Conservation (phyloP, 2,113 vertebrate genomes). For the Fulica atra region DNA sequence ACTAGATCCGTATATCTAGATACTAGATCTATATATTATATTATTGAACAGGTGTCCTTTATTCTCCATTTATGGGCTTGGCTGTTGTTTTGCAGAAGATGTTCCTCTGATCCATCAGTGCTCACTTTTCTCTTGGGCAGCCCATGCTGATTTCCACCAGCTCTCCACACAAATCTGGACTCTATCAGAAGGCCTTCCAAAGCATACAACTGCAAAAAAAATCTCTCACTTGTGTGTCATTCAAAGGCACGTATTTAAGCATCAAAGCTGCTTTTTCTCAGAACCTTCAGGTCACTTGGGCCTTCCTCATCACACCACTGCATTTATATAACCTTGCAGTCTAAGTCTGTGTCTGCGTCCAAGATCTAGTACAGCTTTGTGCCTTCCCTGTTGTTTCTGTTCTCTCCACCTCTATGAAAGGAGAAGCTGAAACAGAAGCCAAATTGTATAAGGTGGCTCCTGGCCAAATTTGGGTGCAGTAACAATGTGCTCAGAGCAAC, state of each 20-base stretch:
- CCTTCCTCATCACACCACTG: not conserved
- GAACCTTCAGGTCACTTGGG: not conserved
- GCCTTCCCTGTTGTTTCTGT: not conserved
- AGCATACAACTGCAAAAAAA: not conserved
- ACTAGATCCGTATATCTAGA: not conserved
- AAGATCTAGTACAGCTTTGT: not conserved
- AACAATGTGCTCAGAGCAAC: not conserved
- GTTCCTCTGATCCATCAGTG: not conserved
- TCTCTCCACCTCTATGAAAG: not conserved
- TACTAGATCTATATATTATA: not conserved
- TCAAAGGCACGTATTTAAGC: not conserved
- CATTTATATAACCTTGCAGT: not conserved
- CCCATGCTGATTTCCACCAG: not conserved
- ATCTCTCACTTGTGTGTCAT: accelerated
- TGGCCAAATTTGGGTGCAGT: not conserved
- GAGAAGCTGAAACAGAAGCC: not conserved
- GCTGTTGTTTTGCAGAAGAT: not conserved
- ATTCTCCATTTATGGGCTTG: not conserved
- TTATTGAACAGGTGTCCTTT: not conserved
- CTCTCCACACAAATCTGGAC: not conserved
- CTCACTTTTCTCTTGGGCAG: not conserved
- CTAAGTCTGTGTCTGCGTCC: accelerated
- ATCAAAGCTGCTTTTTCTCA: not conserved
- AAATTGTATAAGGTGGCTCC: not conserved
- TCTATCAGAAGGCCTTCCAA: not conserved